Conservation (phyloP, 1,140 invertebrate species). For the Asobara japonica region DNA sequence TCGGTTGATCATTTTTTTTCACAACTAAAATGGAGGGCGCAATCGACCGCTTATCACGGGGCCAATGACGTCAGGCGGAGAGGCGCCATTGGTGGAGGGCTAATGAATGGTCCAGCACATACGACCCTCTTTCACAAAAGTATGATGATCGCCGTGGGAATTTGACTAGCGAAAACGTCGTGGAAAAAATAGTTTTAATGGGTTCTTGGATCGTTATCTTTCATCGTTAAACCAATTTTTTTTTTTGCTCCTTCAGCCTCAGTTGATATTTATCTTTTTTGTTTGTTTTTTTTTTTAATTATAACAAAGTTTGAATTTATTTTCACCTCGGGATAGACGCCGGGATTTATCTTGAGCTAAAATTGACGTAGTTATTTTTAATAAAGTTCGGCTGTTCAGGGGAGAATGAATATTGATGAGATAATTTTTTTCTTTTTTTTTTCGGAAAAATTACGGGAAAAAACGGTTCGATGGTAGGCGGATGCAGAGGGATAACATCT, state of each 20-base stretch:
- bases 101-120: no score
- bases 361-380: constrained; percentile 10
- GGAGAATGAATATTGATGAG: not conserved
- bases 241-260: not conserved
- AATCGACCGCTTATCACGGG: no score
- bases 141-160: not conserved
- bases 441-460: not conserved
- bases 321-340: not conserved
- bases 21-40: no score
- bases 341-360: not conserved
- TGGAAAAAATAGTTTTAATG: not conserved
- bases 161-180: not conserved
- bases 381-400: not conserved
- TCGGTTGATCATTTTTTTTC: no score
- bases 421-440: not conserved
- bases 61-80: no score
- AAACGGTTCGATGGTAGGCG: not conserved
- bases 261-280: not conserved
- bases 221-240: constrained; percentile 1
- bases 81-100: no score
- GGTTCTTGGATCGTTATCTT: not conserved
- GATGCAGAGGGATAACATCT: not conserved
- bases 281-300: not conserved
- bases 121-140: no score
- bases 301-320: constrained; percentile 1